Conservation (phyloP, 2,113 vertebrate genomes). For the Deroptyus accipitrinus region DNA sequence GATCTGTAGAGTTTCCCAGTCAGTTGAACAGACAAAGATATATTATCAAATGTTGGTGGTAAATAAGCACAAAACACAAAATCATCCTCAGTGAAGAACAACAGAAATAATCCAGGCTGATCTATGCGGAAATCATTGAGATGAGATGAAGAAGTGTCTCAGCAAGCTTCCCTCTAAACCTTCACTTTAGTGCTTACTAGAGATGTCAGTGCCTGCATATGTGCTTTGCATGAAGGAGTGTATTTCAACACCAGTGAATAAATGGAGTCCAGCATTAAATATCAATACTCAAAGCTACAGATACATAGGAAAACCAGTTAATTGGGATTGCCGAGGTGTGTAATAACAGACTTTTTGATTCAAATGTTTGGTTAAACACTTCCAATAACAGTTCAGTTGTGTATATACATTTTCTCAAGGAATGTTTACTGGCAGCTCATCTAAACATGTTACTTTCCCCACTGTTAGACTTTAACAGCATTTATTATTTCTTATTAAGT, state of each 20-base stretch:
- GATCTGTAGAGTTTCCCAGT: background rate
- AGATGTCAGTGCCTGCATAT: background rate
- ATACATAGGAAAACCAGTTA: background rate
- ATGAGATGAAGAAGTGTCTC: background rate
- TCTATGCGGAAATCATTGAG: background rate
- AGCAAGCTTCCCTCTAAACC: background rate
- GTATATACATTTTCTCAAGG: background rate
- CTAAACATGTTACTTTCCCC: background rate
- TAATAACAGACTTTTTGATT: background rate
- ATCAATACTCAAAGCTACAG: background rate
- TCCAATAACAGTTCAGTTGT: background rate
- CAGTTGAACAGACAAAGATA: background rate
- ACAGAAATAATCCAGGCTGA: background rate
- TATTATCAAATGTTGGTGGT: background rate
- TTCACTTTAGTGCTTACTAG: background rate
- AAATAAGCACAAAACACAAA: background rate
- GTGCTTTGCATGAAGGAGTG: background rate
- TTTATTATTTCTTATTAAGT: conserved; percentile 50
- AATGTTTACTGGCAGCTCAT: conserved; percentile 14
- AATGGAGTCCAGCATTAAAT: background rate
- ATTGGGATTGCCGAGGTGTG: background rate
- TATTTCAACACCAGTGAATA: background rate
- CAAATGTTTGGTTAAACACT: background rate
- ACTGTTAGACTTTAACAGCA: conserved; percentile 20
- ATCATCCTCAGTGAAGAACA: background rate